Percentiles rank a stretch among this genome's conserved stretches.
Evolutionary conservation across 1,140 invertebrate genomes (phyloP).

Genomic region (Pogonomyrmex barbatus): DNA sequence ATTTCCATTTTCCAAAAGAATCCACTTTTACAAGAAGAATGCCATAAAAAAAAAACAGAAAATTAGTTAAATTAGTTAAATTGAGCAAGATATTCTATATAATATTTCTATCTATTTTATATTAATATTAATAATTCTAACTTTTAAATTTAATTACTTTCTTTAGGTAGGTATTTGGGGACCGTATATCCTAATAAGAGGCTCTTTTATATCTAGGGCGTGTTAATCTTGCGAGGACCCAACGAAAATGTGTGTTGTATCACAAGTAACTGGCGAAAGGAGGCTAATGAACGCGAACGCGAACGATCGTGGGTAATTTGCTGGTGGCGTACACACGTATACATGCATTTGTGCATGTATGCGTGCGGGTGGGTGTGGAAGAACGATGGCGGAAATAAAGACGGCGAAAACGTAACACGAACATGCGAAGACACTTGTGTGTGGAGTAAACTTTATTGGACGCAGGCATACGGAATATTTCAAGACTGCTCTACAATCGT

Average conservation of each 20-base stretch:
- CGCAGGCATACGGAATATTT: conserved; percentile 3
- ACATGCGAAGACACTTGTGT: background rate
- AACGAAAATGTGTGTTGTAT: conserved; percentile 24
- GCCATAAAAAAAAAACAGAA: background rate
- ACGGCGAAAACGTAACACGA: conserved; percentile 14
- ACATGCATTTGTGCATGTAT: too few relatives aligned
- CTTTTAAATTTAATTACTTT: background rate
- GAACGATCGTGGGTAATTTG: conserved; percentile 35
- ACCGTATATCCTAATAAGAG: background rate
- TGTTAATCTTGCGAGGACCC: background rate
- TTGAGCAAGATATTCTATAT: background rate
- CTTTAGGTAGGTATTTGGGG: background rate
- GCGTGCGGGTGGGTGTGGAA: conserved; percentile 11
- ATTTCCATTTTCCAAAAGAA: background rate
- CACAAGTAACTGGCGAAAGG: conserved; percentile 34
- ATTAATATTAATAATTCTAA: background rate
- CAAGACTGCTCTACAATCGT: background rate
- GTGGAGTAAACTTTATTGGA: background rate
- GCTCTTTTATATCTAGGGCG: background rate
- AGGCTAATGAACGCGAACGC: conserved; percentile 42
- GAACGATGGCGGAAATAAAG: conserved; percentile 23
- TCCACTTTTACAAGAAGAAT: background rate
- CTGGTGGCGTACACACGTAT: background rate
- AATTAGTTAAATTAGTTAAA: background rate
- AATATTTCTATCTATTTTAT: conserved; percentile 2